Conservation (phyloP, 1,140 invertebrate genomes). For the Pristionchus pacificus region DNA sequence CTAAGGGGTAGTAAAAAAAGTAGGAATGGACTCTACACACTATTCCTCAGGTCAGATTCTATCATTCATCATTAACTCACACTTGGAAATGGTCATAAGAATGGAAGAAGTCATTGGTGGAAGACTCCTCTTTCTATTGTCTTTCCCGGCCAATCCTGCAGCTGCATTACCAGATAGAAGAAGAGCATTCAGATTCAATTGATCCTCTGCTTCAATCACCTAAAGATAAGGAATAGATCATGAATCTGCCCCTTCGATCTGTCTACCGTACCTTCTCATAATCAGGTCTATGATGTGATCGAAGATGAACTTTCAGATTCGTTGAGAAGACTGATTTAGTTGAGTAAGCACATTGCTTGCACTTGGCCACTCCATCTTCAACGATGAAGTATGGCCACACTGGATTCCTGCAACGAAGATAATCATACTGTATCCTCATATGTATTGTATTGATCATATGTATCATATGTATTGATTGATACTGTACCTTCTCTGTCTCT, state of each 20-base stretch:
- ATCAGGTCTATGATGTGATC: slow-evolving; percentile 41
- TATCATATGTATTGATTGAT: background rate
- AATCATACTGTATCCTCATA: background rate
- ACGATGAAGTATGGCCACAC: slow-evolving; percentile 44
- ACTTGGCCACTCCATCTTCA: slow-evolving; percentile 41
- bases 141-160: slow-evolving; percentile 15
- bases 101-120: slow-evolving; percentile 31
- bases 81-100: slow-evolving; percentile 33
- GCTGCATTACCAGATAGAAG: slow-evolving; percentile 29
- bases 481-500: background rate
- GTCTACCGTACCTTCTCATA: slow-evolving; percentile 41
- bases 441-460: background rate
- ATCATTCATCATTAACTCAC: too few relatives aligned
- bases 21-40: too few relatives aligned
- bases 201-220: slow-evolving; percentile 33
- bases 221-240: slow-evolving; percentile 1
- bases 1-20: too few relatives aligned
- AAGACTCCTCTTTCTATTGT: slow-evolving; percentile 20
- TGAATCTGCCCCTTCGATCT: background rate
- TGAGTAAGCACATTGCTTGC: slow-evolving; percentile 40
- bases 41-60: too few relatives aligned
- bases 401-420: slow-evolving; percentile 19
- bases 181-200: slow-evolving; percentile 29
- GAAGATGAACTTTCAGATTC: slow-evolving; percentile 43
- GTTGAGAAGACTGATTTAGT: slow-evolving; percentile 48